A percentile compares a stretch with the other conserved stretches of the same genome.
Conservation (phyloP, 2,113 vertebrate species). For the Kryptolebias marmoratus region DNA sequence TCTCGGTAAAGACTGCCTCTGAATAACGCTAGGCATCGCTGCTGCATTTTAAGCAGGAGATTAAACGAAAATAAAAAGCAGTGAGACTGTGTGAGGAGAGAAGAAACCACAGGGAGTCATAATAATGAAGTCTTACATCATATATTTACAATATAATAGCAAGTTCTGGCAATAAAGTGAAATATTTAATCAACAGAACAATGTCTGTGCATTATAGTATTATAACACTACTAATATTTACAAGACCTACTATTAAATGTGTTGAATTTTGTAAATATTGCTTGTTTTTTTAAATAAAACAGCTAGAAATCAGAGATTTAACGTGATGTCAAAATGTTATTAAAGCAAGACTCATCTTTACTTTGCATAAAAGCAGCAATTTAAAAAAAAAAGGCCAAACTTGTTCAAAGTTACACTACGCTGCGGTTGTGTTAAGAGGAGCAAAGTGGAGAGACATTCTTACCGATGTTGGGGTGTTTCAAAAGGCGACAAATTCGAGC, state of each 20-base stretch:
- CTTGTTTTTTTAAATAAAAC: neutral
- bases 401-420: neutral
- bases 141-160: neutral
- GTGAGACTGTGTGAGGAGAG: neutral
- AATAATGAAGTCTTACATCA: constrained; percentile 26
- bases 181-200: neutral
- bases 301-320: neutral
- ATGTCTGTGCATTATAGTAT: neutral
- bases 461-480: constrained; percentile 95
- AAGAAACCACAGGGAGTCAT: constrained; percentile 28
- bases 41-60: constrained; percentile 20
- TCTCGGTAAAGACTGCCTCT: neutral
- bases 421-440: neutral
- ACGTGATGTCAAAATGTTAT: fast-evolving
- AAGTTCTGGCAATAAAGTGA: neutral
- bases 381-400: neutral
- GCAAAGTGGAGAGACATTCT: constrained; percentile 45
- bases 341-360: constrained; percentile 6
- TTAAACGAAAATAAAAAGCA: constrained; percentile 1
- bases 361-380: neutral
- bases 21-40: neutral
- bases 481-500: constrained; percentile 94
- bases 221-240: neutral
- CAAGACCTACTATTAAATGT: neutral
- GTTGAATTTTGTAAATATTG: neutral